Percentiles rank a stretch among this genome's conserved stretches.
Evolutionary conservation across 2,113 vertebrate genomes (phyloP).

Genomic region (Dipodomys spectabilis): DNA sequence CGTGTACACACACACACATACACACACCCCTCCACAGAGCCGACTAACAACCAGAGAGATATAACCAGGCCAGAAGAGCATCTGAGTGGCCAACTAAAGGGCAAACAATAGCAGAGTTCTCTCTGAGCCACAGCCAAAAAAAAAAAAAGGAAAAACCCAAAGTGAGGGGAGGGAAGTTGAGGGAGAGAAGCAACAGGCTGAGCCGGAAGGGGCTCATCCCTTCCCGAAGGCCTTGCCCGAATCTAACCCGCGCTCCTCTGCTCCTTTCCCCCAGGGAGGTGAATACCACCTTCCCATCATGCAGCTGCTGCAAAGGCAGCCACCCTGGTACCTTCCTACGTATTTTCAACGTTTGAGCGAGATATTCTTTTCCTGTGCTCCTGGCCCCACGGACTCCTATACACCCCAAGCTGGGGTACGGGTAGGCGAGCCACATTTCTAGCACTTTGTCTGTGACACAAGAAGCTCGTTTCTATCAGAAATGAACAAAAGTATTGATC

Average conservation of each 20-base stretch:
- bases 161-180: not conserved
- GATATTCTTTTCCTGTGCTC: not conserved
- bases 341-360: conserved; percentile 3
- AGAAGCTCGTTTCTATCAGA: conserved; percentile 35
- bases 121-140: not conserved
- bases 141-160: not conserved
- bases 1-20: no score
- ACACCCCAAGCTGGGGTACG: no score
- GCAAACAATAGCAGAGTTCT: not conserved
- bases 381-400: not conserved
- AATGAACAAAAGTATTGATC: conserved; percentile 34
- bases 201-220: not conserved
- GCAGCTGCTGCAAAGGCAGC: not conserved
- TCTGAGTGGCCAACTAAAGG: not conserved
- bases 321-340: not conserved
- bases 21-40: not conserved
- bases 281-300: not conserved
- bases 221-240: not conserved
- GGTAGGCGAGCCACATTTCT: not conserved
- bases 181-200: not conserved
- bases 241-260: no score
- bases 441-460: not conserved
- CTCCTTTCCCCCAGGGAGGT: not conserved
- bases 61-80: not conserved
- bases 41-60: not conserved